Evolutionary conservation across 2,888 invertebrate species (phyloP).

Genomic region (Brassicogethes aeneus): DNA sequence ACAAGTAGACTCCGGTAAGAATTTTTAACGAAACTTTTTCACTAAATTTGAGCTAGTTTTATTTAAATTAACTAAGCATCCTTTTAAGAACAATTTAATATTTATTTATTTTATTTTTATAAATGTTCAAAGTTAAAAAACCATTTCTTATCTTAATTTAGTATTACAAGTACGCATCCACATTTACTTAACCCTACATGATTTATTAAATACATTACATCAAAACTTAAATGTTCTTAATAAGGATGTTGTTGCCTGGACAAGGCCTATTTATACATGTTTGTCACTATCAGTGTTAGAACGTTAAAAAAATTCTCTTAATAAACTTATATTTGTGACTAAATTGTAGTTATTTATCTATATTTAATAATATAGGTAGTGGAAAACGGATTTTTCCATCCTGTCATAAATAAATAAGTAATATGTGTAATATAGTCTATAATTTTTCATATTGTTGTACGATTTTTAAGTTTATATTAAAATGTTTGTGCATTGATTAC

Average conservation of each 20-base stretch:
- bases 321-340: conserved; percentile 33
- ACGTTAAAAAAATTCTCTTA: conserved; percentile 35
- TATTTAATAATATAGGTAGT: conserved; percentile 51
- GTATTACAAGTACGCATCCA: too few relatives aligned
- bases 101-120: too few relatives aligned
- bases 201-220: too few relatives aligned
- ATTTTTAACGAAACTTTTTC: too few relatives aligned
- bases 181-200: too few relatives aligned
- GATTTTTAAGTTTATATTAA: conserved; percentile 82
- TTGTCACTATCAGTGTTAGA: conserved; percentile 43
- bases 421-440: conserved; percentile 63
- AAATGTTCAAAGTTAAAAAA: too few relatives aligned
- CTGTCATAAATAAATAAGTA: conserved; percentile 49
- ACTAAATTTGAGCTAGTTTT: too few relatives aligned
- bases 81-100: too few relatives aligned
- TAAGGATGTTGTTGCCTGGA: conserved; percentile 17
- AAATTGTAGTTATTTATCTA: conserved; percentile 30
- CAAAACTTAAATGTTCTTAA: too few relatives aligned
- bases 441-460: conserved; percentile 83
- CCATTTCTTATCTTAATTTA: too few relatives aligned
- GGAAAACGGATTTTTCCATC: conserved; percentile 60
- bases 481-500: conserved; percentile 68
- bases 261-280: conserved; percentile 37
- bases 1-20: too few relatives aligned
- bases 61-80: too few relatives aligned